Conservation (phyloP, 2,888 invertebrate genomes). For the Cantharis flavilabris region DNA sequence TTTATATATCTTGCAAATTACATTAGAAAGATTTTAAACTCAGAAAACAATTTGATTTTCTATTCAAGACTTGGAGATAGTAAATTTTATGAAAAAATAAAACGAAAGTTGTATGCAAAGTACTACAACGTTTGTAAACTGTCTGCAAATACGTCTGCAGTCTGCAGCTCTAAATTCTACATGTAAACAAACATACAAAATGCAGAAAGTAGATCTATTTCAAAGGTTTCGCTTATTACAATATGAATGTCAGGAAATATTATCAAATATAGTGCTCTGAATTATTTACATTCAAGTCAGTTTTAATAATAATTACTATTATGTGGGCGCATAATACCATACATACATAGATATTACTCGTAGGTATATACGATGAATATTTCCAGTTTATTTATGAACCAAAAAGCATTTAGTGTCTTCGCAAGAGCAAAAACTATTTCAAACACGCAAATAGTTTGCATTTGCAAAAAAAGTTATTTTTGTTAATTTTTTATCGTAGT, state of each 20-base stretch:
- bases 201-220: conserved; percentile 22
- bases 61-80: background rate
- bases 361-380: no score
- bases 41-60: background rate
- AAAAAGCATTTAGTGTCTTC: no score
- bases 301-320: no score
- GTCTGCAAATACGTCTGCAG: conserved; percentile 21
- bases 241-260: conserved; percentile 14
- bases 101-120: background rate
- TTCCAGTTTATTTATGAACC: no score
- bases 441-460: no score
- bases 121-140: conserved; percentile 2
- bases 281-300: conserved; percentile 8
- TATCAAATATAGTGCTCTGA: conserved; percentile 11
- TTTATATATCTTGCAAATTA: background rate
- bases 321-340: no score
- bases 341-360: no score
- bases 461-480: no score
- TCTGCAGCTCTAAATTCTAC: conserved; percentile 15
- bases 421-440: no score
- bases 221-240: conserved; percentile 4
- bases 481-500: no score
- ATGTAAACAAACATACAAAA: conserved; percentile 4
- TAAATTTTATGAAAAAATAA: background rate
- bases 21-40: background rate